Evolutionary conservation across 1,140 invertebrate species (phyloP), one percentile per base, ranked within the genome.

Genomic region (Drosophila sp.): DNA sequence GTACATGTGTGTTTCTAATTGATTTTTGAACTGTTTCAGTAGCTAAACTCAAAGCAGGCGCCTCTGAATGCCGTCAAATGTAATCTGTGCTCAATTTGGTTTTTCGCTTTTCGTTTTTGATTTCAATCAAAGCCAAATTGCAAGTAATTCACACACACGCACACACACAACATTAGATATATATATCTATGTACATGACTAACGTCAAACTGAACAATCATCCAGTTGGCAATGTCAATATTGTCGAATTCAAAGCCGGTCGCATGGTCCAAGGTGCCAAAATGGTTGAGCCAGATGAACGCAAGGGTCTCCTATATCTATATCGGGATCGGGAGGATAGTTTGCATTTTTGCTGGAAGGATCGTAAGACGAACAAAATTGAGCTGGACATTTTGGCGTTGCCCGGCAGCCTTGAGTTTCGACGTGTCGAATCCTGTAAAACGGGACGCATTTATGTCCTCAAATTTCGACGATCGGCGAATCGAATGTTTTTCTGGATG

Each of bases 281-380:
- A 82, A 97, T 97, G 94, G 97, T 99, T 2, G 95, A 97, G 92
- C 97, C 99, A 0, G 98, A 99, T 91, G 98, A 97, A 64, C 95
- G 98, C 75, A 99, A 98, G 92, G 98, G 98, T 4, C 91, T 97
- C 16, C 93, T 99, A 2, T 99, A 97, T 92, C 94, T 99, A 18
- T 96, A 97, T 92, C 97, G 98, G 89, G 96, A 97, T 27, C 97
- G 98, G 67, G 98, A 99, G 92, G 96, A 97, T 0, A 92, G 98
- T 34, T 97, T 98, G 94, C 98, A 99, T 93, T 98, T 99, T 86
- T 98, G 97, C 91, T 99, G 98, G 98, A 98, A 98, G 93, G 98
- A 99, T 92, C 94, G 95, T 7, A 93, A 93, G n/a, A 90, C 93
- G 36, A n/a, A 13, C 1, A 38, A 4, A 4, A 46, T 84, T 0